Conservation (phyloP, 2,888 invertebrate species). For the Leptinotarsa tumamoca region DNA sequence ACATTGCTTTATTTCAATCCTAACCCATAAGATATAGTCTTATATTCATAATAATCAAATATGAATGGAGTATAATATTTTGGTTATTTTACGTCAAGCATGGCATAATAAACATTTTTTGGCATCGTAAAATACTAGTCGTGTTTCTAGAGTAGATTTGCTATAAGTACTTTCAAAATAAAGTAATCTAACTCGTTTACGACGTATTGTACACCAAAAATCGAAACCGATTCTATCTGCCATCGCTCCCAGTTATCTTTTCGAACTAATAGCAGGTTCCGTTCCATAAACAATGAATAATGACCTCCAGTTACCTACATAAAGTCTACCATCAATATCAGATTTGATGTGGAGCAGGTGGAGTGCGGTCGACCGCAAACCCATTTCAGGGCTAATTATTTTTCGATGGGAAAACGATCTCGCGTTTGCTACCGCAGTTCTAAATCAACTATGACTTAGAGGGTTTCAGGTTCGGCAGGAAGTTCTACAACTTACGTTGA, state of each 20-base stretch:
- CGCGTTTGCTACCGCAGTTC: conserved; percentile 10
- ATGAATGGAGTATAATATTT: no score
- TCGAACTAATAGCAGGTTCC: conserved; percentile 9
- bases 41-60: no score
- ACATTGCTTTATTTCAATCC: no score
- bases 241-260: neutral
- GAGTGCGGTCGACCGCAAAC: conserved; percentile 6
- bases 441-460: conserved; percentile 6
- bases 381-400: conserved; percentile 29
- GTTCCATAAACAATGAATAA: conserved; percentile 13
- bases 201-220: neutral
- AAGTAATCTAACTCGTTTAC: neutral
- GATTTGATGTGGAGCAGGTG: conserved; percentile 25
- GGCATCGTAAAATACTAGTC: no score
- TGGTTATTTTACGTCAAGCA: no score
- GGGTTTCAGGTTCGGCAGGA: neutral
- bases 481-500: no score
- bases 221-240: neutral
- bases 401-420: conserved; percentile 21
- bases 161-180: neutral
- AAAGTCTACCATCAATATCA: conserved; percentile 17
- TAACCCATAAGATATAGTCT: no score
- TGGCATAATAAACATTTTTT: no score
- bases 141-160: no score
- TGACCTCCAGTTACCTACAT: conserved; percentile 7